Evolutionary conservation across 2,888 invertebrate genomes (phyloP), one percentile per base, ranked within the genome.

Genomic region (Acleris holmiana): DNA sequence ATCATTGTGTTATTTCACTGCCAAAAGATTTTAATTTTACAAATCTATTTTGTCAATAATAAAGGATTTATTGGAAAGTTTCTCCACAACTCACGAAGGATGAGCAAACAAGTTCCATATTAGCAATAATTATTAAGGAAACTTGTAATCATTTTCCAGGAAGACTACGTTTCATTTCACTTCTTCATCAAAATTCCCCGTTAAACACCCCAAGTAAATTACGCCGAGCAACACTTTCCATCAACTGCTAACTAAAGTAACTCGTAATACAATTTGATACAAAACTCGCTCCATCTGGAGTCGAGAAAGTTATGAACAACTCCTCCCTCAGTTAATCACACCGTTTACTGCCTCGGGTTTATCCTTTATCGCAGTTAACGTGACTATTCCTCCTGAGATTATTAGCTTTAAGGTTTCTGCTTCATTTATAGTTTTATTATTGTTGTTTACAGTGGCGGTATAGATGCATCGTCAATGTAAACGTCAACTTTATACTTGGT

Each of bases 281-380:
- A 64, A 64, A 64, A 64, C 64, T 61, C 54, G 54, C 54, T 54
- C 58, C 64, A 59, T 64, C 64, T 54, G 58, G 64, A 53, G 47
- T 47, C 57, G 35, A 46, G 50, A 40, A 64, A 64, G 58, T 64
- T 64, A 59, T 58, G 53, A 59, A 63, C 57, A 58, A 59, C 64
- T 58, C 58, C 21, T 49, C 58, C 48, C 29, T 53, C 57, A 51
- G 63, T 58, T 64, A 64, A 59, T 64, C 48, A 64, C 51, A 48
- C 53, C 58, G 53, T 54, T 54, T 64, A 25, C 58, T 54, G 44
- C 21, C 17, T 40, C 23, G 7, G 51, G n/a, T 53, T 17, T 21
- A 15, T 58, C 40, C 18, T 55, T 23, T 40, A 23, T 53, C 35
- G 21, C 13, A 21, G 19, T 25, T 35, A 21, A 2, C 18, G 23